Evolutionary conservation across 35 echinoderm and acorn worm genomes (phyloP), one percentile per base, ranked within the genome.

Genomic region (Stichopus chloronotus): DNA sequence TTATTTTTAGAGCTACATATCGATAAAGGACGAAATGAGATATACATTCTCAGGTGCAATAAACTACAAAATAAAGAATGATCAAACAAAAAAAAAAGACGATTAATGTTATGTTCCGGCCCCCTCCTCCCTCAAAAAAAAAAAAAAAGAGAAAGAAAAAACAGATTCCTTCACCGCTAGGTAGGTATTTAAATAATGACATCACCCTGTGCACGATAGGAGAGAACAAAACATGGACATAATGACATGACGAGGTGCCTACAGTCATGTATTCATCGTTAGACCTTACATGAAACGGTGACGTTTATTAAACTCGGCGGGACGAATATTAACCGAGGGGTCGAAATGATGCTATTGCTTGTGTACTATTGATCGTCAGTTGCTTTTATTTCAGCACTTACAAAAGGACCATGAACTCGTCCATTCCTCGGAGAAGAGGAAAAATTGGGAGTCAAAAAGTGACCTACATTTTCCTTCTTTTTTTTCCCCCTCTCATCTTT

Each of bases 271-370:
- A 7, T 74, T 65, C 61, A 65, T 65, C 61, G 11, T 65, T 9
- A 65, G n/a, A 74, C 69, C 4, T 74, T 74, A 74, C 22, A 43
- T 21, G 61, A 74, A n/a, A 74, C 17, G 69, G 69, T 74, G 69
- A 74, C 17, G 13, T n/a, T 74, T 74, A 74, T 74, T 74, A 74
- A 74, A 74, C 19, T 74, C 69, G 69, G 22, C 69, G 69, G 69
- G 69, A 74, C 22, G 22, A 74, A 74, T 20, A 74, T 74, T 74
- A 74, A 74, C 69, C 19, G 22, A 7, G 69, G 19, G 30, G 30
- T 43, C 30, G 30, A 43, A 43, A 43, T 43, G 30, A 43, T 43
- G 1, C 30, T 43, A 1, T 43, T 3, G 30, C 30, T 43, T 43
- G 30, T 43, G 30, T 61, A 14, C 4, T 10, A 2, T 61, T 61